These are phyloP conservation scores for Cristatella mucedo DNA, from an alignment of 2,888 invertebrate species.

Conservation along the genomic window DNA sequence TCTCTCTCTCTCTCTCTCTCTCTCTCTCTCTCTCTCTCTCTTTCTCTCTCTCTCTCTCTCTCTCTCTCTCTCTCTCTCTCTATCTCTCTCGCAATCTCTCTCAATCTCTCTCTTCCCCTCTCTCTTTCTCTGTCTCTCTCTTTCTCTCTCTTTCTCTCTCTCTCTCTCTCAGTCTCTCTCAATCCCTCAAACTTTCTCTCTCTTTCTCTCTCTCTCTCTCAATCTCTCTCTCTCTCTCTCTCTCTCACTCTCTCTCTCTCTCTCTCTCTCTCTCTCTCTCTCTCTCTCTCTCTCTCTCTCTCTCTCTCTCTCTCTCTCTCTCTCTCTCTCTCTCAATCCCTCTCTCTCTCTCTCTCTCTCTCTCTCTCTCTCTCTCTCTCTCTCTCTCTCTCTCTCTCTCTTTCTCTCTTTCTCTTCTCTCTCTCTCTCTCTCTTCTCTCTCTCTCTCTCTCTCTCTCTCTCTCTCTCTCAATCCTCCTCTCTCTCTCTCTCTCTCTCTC, in stretches of 20 bases:
- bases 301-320: neutral
- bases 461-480: neutral
- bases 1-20: constrained; percentile 1
- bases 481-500: too few species aligned
- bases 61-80: constrained; percentile 1
- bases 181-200: neutral
- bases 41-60: constrained; percentile 1
- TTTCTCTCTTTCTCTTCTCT: too few species aligned
- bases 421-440: neutral
- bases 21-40: constrained; percentile 1
- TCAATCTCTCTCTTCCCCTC: neutral
- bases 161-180: neutral
- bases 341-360: neutral
- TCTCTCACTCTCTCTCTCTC: neutral
- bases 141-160: constrained; percentile 1
- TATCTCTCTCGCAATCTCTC: neutral
- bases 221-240: neutral
- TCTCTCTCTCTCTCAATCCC: neutral
- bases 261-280: neutral
- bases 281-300: neutral
- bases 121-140: neutral
- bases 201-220: constrained; percentile 1
- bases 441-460: neutral
- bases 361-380: neutral
- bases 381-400: neutral